Percentiles rank a stretch among this genome's conserved stretches.
Conservation (phyloP, 2,113 vertebrate genomes). For the Gobiocypris rarus region DNA sequence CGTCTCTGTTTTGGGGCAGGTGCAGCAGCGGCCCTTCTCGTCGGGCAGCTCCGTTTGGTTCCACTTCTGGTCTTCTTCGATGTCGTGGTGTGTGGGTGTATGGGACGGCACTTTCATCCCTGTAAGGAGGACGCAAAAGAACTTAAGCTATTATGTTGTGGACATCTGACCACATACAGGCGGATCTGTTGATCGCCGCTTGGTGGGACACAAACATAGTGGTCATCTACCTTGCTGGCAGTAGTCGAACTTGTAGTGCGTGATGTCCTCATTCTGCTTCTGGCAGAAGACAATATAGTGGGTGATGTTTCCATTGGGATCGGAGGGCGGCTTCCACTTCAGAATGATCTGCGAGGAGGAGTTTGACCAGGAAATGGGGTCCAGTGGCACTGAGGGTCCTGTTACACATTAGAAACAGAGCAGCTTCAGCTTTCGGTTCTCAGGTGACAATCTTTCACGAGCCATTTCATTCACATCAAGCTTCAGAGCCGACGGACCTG, state of each 20-base stretch:
- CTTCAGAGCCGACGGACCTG: neutral
- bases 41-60: slow-evolving; percentile 85
- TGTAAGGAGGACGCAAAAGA: slow-evolving; percentile 53
- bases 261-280: slow-evolving; percentile 87
- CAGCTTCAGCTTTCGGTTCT: neutral
- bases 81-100: slow-evolving; percentile 84
- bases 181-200: neutral
- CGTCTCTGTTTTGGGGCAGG: slow-evolving; percentile 91
- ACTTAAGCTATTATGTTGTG: neutral
- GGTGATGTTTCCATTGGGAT: slow-evolving; percentile 95
- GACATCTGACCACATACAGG: neutral
- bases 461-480: neutral
- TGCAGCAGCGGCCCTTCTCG: slow-evolving; percentile 79
- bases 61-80: slow-evolving; percentile 82
- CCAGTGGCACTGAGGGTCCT: slow-evolving; percentile 92
- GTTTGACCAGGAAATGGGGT: slow-evolving; percentile 92
- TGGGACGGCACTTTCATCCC: slow-evolving; percentile 92
- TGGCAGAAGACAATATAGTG: slow-evolving; percentile 93
- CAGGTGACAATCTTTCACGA: slow-evolving; percentile 29
- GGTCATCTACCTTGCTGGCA: slow-evolving; percentile 87
- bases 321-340: slow-evolving; percentile 93
- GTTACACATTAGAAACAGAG: slow-evolving; percentile 21
- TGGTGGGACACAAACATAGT: no score
- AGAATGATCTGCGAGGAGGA: slow-evolving; percentile 94
- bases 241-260: slow-evolving; percentile 92